These are phyloP conservation scores for Pao palembangensis DNA, from an alignment of 2,113 vertebrate species.

Conservation along the genomic window DNA sequence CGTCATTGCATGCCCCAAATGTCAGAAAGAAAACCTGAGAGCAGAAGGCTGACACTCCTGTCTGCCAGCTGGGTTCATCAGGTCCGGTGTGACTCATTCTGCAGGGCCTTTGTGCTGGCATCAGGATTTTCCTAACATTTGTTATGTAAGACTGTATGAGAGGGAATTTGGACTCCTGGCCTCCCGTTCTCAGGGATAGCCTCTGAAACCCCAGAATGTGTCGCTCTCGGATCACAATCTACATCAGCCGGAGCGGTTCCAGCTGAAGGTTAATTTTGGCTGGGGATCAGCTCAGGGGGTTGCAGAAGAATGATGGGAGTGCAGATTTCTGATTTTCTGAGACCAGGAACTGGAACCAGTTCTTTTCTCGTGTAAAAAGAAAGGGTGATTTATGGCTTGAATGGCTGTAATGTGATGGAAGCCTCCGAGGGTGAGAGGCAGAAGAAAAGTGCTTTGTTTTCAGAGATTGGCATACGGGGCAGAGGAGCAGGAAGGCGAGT, in stretches of 20 bases:
- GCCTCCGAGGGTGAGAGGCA: constrained; percentile 39
- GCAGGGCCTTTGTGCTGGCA: constrained; percentile 57
- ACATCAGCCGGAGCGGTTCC: constrained; percentile 21
- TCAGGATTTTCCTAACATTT: constrained; percentile 42
- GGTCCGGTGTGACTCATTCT: constrained; percentile 63
- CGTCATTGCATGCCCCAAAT: constrained; percentile 26
- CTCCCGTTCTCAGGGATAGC: constrained; percentile 9
- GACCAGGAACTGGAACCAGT: constrained; percentile 36
- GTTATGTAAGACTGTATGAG: constrained; percentile 52
- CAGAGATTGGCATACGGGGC: constrained; percentile 22
- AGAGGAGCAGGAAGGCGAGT: constrained; percentile 25
- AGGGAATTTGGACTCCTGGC: constrained; percentile 48
- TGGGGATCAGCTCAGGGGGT: constrained; percentile 43
- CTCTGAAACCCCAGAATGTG: constrained; percentile 17
- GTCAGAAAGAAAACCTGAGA: constrained; percentile 52
- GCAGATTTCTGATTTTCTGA: constrained; percentile 40
- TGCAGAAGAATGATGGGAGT: constrained; percentile 50
- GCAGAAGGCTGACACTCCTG: constrained; percentile 41
- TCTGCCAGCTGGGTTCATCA: constrained; percentile 58
- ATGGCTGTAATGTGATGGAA: constrained; percentile 45
- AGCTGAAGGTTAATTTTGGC: constrained; percentile 32
- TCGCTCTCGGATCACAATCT: constrained; percentile 34
- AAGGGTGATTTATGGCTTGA: constrained; percentile 39
- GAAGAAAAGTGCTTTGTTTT: constrained; percentile 51
- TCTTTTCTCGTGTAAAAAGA: constrained; percentile 39